Evolutionary conservation across 1,140 invertebrate species (phyloP).

Genomic region (Diprion similis): DNA sequence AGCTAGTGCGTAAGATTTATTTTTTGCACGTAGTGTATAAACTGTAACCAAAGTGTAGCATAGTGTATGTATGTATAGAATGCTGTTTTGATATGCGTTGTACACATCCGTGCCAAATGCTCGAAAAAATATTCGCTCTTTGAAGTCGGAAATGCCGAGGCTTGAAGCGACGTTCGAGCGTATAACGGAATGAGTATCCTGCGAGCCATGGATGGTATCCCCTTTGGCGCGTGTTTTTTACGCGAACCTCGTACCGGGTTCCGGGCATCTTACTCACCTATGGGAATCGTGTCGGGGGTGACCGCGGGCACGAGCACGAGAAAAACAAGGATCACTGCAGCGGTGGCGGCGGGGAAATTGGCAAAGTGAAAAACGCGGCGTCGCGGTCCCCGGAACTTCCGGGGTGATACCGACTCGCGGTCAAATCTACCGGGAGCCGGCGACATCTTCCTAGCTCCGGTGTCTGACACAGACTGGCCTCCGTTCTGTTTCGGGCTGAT

Average conservation of each 20-base stretch:
- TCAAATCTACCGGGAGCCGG: conserved; percentile 37
- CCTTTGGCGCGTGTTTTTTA: conserved; percentile 4
- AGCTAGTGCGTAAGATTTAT: too few relatives aligned
- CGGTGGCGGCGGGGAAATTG: conserved; percentile 18
- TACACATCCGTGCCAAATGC: conserved; percentile 15
- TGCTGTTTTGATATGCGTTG: too few relatives aligned
- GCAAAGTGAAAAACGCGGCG: conserved; percentile 24
- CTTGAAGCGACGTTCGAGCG: conserved; percentile 9
- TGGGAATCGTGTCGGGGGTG: conserved; percentile 51
- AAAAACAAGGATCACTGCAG: conserved; percentile 24
- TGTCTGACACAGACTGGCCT: conserved; percentile 57
- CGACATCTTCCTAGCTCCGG: conserved; percentile 54
- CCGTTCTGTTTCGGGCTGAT: conserved; percentile 48
- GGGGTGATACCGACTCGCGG: conserved; percentile 35
- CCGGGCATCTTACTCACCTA: conserved; percentile 47
- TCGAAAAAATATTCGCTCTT: background rate
- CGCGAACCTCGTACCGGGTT: background rate
- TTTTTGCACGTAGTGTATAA: too few relatives aligned
- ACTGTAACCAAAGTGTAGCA: conserved; percentile 8
- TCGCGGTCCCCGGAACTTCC: conserved; percentile 23
- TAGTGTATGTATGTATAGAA: too few relatives aligned
- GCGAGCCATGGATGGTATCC: conserved; percentile 5
- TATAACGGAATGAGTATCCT: conserved; percentile 19
- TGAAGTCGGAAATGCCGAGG: too few relatives aligned
- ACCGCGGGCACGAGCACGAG: conserved; percentile 30